Evolutionary conservation across 2,113 vertebrate species (phyloP).

Genomic region (Pica pica): DNA sequence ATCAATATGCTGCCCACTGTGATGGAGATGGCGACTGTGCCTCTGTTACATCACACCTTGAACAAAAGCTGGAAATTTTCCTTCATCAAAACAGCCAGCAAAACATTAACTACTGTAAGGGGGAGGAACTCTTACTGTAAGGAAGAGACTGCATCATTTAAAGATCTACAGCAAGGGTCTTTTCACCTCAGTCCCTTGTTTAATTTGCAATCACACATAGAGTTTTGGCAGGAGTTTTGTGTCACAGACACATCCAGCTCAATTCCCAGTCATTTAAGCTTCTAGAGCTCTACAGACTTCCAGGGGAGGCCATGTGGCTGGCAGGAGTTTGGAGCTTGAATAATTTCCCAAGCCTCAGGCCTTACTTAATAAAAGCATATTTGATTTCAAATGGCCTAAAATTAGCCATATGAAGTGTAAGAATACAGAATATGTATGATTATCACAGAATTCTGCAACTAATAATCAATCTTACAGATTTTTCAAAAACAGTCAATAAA

Average conservation of each 20-base stretch:
- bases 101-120: background rate
- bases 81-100: background rate
- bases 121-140: background rate
- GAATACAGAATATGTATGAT: background rate
- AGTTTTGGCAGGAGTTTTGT: background rate
- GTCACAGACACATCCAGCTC: background rate
- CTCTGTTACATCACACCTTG: too few species aligned
- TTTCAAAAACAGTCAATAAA: background rate
- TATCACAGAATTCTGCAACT: background rate
- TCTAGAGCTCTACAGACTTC: background rate
- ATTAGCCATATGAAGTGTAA: background rate
- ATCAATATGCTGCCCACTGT: background rate
- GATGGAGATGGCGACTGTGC: accelerated
- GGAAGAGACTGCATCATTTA: background rate
- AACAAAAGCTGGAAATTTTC: background rate
- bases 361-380: background rate
- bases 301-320: background rate
- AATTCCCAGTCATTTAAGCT: background rate
- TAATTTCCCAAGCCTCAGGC: background rate
- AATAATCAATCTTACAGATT: background rate
- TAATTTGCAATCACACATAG: background rate
- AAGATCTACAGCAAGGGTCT: background rate
- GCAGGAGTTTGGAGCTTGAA: background rate
- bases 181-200: background rate
- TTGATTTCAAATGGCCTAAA: background rate